Evolutionary conservation across 2,797 vertebrate genomes (phyloP).

Genomic region (Strix occidentalis): DNA sequence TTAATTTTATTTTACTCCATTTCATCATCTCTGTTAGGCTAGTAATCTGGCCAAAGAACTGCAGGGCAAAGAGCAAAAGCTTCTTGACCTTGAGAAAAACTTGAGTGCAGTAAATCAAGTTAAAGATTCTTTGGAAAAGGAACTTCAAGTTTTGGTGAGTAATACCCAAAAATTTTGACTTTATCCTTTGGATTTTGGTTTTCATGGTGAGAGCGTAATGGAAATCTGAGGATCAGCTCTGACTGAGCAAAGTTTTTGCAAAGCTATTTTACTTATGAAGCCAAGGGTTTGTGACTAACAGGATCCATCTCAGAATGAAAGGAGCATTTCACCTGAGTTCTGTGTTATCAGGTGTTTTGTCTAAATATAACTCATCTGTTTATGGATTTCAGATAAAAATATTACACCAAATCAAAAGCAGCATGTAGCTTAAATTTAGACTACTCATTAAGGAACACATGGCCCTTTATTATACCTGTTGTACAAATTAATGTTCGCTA

Average conservation of each 20-base stretch:
- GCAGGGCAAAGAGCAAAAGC: constrained; percentile 82
- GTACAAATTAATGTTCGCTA: background rate
- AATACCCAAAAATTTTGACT: background rate
- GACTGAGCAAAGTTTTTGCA: background rate
- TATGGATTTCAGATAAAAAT: background rate
- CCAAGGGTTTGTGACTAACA: background rate
- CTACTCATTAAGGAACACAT: background rate
- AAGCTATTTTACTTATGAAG: background rate
- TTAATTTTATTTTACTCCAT: constrained; percentile 58
- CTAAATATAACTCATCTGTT: background rate
- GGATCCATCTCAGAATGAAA: background rate
- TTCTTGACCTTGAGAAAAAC: constrained; percentile 82
- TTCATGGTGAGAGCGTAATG: background rate
- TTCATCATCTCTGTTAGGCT: constrained; percentile 76
- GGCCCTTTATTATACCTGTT: background rate
- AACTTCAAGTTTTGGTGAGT: constrained; percentile 89
- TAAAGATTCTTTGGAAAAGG: constrained; percentile 83
- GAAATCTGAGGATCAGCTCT: background rate
- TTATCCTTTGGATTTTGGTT: constrained; percentile 20
- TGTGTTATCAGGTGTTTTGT: background rate
- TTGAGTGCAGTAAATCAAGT: constrained; percentile 81
- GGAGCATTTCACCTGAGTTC: background rate
- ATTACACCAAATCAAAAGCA: background rate
- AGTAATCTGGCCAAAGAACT: constrained; percentile 83
- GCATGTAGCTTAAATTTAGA: background rate